Conservation (phyloP, 2,113 vertebrate species). For the Halichoeres trimaculatus region DNA sequence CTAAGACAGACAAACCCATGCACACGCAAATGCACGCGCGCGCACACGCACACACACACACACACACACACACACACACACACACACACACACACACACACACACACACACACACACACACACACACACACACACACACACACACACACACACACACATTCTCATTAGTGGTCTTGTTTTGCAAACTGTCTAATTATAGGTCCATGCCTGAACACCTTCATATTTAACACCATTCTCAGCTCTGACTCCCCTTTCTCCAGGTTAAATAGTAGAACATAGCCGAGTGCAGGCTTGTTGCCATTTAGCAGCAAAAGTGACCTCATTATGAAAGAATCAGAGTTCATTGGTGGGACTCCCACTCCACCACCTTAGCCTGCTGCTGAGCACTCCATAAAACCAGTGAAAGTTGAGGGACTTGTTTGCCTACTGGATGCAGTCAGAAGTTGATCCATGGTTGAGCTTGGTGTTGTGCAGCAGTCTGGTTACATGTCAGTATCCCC, state of each 20-base stretch:
- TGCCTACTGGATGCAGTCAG: constrained; percentile 26
- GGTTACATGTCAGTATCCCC: constrained; percentile 96
- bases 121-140: constrained; percentile 6
- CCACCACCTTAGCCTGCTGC: constrained; percentile 1
- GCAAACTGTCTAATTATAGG: constrained; percentile 47
- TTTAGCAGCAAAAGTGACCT: constrained; percentile 30
- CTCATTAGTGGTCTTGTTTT: no score
- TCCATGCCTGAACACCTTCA: constrained; percentile 4
- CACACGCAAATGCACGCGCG: not conserved
- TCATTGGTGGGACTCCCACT: constrained; percentile 2
- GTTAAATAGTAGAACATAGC: constrained; percentile 15
- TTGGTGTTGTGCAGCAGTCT: constrained; percentile 29
- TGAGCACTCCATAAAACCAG: not conserved
- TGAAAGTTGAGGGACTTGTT: constrained; percentile 19
- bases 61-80: no score
- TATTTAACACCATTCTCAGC: constrained; percentile 9
- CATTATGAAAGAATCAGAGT: not conserved
- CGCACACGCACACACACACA: no score
- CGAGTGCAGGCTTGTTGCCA: constrained; percentile 9
- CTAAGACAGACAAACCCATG: not conserved
- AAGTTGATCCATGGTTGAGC: not conserved
- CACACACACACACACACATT: no score
- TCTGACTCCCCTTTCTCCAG: constrained; percentile 17
- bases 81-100: no score
- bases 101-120: constrained; percentile 7